Percentiles rank a stretch among this genome's conserved stretches.
These are phyloP conservation scores for Odontothrips loti DNA, from an alignment of 2,888 invertebrate genomes.

Conservation along the genomic window DNA sequence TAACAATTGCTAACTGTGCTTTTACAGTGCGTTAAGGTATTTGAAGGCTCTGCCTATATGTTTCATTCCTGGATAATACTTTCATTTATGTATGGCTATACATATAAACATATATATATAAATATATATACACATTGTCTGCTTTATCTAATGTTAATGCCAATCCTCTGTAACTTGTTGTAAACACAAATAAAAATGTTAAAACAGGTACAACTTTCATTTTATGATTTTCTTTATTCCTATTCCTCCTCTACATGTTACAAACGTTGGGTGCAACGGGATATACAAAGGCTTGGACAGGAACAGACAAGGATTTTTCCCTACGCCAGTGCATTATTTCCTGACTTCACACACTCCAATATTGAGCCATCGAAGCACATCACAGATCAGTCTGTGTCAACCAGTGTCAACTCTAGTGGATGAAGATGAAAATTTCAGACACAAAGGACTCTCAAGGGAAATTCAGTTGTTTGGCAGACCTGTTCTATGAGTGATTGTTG, in stretches of 20 bases:
- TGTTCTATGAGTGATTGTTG: no score
- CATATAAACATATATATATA: not conserved
- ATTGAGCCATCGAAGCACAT: no score
- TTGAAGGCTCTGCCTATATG: constrained; percentile 19
- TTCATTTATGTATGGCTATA: not conserved
- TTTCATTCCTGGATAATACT: constrained; percentile 26
- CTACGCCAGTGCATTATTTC: no score
- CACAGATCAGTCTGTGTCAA: no score
- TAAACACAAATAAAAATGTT: constrained; percentile 27
- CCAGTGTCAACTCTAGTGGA: no score
- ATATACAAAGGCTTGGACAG: not conserved
- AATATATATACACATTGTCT: constrained; percentile 13
- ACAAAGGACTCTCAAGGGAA: no score
- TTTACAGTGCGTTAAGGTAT: constrained; percentile 18
- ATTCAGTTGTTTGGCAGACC: no score
- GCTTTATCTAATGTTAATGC: constrained; percentile 26
- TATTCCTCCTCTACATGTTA: not conserved
- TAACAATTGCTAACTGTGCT: constrained; percentile 23
- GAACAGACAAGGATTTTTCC: no score
- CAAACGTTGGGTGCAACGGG: no score
- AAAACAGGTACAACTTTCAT: not conserved
- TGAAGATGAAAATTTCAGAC: no score
- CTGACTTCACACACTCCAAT: no score
- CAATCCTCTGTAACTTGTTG: constrained; percentile 26
- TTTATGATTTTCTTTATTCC: not conserved